Evolutionary conservation across 2,797 vertebrate species (phyloP).

Genomic region (Leucoraja ocellata): DNA sequence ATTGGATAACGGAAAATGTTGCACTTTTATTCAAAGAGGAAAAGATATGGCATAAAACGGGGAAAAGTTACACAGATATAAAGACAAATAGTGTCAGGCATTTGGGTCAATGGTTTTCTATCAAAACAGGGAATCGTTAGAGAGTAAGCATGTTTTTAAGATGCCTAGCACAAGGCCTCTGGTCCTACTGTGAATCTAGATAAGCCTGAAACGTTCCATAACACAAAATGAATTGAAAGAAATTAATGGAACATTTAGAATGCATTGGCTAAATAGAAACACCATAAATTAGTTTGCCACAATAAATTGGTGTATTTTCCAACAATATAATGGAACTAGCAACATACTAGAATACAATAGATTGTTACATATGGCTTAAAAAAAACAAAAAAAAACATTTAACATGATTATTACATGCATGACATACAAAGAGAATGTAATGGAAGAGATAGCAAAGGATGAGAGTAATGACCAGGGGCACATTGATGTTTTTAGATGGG

Average conservation of each 20-base stretch:
- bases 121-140: no score
- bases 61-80: no score
- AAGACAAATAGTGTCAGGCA: no score
- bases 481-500: no score
- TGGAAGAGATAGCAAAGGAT: background rate
- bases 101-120: no score
- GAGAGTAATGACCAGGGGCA: background rate
- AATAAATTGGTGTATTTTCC: background rate
- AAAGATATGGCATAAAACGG: no score
- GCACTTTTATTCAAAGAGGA: background rate
- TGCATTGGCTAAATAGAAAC: background rate
- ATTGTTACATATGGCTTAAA: no score
- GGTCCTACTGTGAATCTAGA: background rate
- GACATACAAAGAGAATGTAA: background rate
- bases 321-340: background rate
- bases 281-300: background rate
- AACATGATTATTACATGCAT: background rate
- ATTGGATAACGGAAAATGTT: background rate
- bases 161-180: background rate
- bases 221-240: background rate
- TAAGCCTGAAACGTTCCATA: background rate
- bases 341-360: no score
- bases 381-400: no score
- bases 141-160: no score
- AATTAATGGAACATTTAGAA: background rate